Base-by-base conservation (phyloP, 2,113 vertebrate species). In the Ptilorrhoa leucosticta region DNA sequence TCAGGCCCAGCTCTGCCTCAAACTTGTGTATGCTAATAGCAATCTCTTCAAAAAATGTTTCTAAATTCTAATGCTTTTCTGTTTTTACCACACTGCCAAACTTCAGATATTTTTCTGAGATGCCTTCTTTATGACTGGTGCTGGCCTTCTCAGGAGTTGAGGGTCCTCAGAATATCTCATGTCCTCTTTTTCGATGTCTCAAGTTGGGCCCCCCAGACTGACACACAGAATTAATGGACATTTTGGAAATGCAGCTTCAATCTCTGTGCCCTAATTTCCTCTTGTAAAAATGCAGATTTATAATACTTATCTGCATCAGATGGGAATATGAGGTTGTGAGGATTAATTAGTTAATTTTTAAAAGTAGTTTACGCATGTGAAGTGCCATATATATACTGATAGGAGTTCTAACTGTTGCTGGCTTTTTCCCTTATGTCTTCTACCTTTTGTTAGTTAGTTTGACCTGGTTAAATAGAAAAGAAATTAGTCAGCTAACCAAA, bases 281-380 rank as follows among this genome's bases (percentile, higher is more conserved):
- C 50, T 54, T 68, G 48, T 57, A 88, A 91, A 91, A 76, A 42
- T 78, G 31, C 44, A 86, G 30, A 9, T 88, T 93, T 93, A 30
- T 87, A 80, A 70, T 77, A 80, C 50, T 89, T 93, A 14, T n/a
- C 26, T 76, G 48, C n/a, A 91, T 94, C 93, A 90, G 56, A 81
- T 87, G 93, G 91, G 93, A 95, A 93, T 95, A 95, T 90, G 80
- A 37, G 68, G 76, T 93, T 97, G 47, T 89, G 77, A 92, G 44
- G 93, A 91, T 95, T 94, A 92, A 95, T 96, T 94, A 89, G 80
- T 94, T 94, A 91, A 78, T 92, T 84, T 86, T 82, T 82, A 51
- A 30, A 85, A 95, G 63, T 70, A 69, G 82, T 84, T 91, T 95
- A 87, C 65, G 51, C 1, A 0, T 82, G 37, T 89, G 58, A 81